These are phyloP conservation scores for Pelagia noctiluca DNA, from an alignment of 30 jellyfish, hydroid and myxozoan species.

Conservation along the genomic window DNA sequence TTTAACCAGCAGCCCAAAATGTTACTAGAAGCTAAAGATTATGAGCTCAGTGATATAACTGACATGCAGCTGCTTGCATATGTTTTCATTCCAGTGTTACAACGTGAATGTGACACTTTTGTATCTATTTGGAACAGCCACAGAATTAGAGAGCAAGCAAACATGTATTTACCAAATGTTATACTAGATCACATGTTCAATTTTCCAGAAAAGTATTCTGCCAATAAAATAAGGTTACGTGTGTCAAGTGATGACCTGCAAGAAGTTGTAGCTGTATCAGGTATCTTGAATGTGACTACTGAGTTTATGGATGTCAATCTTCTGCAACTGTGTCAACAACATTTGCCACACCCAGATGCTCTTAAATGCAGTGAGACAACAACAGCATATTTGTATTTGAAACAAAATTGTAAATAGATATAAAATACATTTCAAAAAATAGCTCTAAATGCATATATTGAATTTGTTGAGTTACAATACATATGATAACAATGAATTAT, in stretches of 20 bases:
- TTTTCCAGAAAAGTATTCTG: constrained; percentile 18
- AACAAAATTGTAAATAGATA: neutral
- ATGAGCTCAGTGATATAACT: constrained; percentile 3
- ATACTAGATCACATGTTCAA: constrained; percentile 27
- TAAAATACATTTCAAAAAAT: neutral
- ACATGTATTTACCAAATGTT: constrained; percentile 23
- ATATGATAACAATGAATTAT: neutral
- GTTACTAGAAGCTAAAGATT: constrained; percentile 16
- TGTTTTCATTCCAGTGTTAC: constrained; percentile 23
- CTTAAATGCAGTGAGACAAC: constrained; percentile 1
- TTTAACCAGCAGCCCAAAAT: constrained; percentile 9
- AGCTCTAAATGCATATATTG: neutral
- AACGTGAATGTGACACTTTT: constrained; percentile 31
- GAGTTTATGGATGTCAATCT: constrained; percentile 15
- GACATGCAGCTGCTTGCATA: constrained; percentile 48
- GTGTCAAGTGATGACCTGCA: constrained; percentile 9
- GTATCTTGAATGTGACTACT: neutral
- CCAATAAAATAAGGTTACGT: constrained; percentile 3
- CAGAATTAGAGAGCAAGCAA: constrained; percentile 22
- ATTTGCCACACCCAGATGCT: neutral
- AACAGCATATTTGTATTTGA: neutral
- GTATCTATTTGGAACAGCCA: constrained; percentile 24
- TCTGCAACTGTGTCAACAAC: constrained; percentile 2
- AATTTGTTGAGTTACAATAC: neutral
- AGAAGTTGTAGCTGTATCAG: constrained; percentile 21